Evolutionary conservation across 2,113 vertebrate genomes (phyloP).

Genomic region (Psilopogon haemacephalus): DNA sequence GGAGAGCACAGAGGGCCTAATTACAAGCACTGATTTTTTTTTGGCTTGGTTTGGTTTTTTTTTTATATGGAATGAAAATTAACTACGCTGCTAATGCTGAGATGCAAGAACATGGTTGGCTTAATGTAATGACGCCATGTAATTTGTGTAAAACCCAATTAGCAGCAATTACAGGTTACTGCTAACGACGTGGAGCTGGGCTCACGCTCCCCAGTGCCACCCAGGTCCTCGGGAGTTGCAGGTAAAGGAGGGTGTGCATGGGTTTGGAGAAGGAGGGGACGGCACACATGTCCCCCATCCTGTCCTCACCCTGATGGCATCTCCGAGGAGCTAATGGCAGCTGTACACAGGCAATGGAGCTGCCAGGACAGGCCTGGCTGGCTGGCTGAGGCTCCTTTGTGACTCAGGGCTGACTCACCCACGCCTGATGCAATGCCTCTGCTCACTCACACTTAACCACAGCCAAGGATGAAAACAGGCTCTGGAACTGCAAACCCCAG

Average conservation of each 20-base stretch:
- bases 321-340: neutral
- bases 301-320: rapidly evolving
- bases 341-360: neutral
- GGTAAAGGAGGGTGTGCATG: rapidly evolving
- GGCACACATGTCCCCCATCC: rapidly evolving
- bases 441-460: neutral
- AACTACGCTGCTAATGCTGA: neutral
- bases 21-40: neutral
- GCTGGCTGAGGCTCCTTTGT: neutral
- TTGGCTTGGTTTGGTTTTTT: no score
- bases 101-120: neutral
- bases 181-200: neutral
- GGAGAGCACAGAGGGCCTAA: constrained; percentile 8
- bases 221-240: rapidly evolving
- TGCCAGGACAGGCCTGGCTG: neutral
- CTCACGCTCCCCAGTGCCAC: neutral
- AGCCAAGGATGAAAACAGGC: neutral
- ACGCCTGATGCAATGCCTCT: neutral
- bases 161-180: constrained; percentile 61
- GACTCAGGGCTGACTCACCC: constrained; percentile 47
- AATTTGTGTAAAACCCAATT: constrained; percentile 66
- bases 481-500: neutral
- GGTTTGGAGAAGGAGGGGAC: neutral
- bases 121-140: constrained; percentile 67
- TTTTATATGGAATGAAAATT: neutral